These are phyloP conservation scores for Numenius phaeopus DNA, from an alignment of 2,797 vertebrate genomes.

Conservation along the genomic window DNA sequence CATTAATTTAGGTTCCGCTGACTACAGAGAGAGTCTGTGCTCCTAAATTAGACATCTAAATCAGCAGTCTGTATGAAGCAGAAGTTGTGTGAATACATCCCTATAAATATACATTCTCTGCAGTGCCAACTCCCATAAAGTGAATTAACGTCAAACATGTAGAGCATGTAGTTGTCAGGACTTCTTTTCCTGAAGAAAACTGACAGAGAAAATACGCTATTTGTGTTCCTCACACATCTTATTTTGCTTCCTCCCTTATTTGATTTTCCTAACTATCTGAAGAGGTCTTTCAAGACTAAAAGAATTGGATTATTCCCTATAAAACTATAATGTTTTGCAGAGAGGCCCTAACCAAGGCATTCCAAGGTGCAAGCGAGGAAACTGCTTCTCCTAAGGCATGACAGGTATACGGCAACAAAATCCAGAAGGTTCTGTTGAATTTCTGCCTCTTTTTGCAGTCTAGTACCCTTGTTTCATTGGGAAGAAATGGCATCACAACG, in stretches of 20 bases:
- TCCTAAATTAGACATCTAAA: constrained; percentile 40
- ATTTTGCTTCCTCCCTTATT: not conserved
- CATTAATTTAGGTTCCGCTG: not conserved
- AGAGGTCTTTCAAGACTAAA: not conserved
- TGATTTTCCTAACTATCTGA: not conserved
- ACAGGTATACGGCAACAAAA: not conserved
- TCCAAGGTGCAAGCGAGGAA: not conserved
- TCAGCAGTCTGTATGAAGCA: not conserved
- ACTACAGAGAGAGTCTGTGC: not conserved
- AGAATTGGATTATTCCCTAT: not conserved
- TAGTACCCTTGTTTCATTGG: not conserved
- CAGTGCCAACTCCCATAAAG: not conserved
- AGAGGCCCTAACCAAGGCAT: not conserved
- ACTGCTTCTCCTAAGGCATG: not conserved
- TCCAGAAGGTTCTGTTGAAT: not conserved
- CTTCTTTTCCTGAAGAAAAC: constrained; percentile 4
- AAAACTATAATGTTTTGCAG: not conserved
- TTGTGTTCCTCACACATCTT: not conserved
- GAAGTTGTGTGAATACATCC: not conserved
- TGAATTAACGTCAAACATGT: not conserved
- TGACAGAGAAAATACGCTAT: not conserved
- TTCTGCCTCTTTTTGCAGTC: not conserved
- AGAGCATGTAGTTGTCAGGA: not conserved
- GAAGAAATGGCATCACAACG: not conserved
- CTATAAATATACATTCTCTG: constrained; percentile 4